Base-by-base conservation (phyloP, 2,797 vertebrate species). In the Paratrypauchen microcephalus region DNA sequence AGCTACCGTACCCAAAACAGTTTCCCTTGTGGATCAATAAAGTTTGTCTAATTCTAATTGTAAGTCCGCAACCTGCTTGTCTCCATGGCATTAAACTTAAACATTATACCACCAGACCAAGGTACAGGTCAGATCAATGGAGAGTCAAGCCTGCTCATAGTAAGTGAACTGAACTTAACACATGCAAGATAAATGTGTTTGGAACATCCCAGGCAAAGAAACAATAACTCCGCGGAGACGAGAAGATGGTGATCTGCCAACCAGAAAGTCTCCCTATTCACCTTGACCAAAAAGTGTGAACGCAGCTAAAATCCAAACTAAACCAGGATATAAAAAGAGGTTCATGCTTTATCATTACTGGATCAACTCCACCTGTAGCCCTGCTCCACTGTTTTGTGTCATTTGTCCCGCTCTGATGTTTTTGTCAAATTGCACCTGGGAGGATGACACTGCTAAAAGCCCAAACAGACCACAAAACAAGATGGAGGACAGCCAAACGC, bases 391-490 rank as follows among this genome's bases (percentile, higher is more conserved):
- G 30, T 24, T 63, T 65, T 13, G 32, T 70, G 59, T 70, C 21
- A 32, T 73, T 75, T 66, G 56, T 56, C 54, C 73, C 36, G 73
- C 83, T 80, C 75, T 82, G 80, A 76, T 67, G 80, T 74, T 77
- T 60, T 64, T 63, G 63, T 61, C 75, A 50, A 56, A 54, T 39
- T 76, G 50, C 54, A 63, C 68, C 70, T 72, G 75, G 70, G 68
- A 57, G 70, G 55, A 65, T 21, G 16, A 75, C 71, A 41, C 13
- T 15, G 7, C 56, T 61, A 50, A 55, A 32, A 59, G 70, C 74
- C 55, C 72, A 76, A 76, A 85, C 66, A 69, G 74, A 68, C 62
- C 8, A 4, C 11, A 60, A 60, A n/a, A 28, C 28, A 26, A 61
- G 0, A 26, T 79, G 74, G 77, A 84, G 57, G 71, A 39, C 26